Evolutionary conservation across 1,140 invertebrate genomes (phyloP).

Genomic region (Listronotus oregonensis): DNA sequence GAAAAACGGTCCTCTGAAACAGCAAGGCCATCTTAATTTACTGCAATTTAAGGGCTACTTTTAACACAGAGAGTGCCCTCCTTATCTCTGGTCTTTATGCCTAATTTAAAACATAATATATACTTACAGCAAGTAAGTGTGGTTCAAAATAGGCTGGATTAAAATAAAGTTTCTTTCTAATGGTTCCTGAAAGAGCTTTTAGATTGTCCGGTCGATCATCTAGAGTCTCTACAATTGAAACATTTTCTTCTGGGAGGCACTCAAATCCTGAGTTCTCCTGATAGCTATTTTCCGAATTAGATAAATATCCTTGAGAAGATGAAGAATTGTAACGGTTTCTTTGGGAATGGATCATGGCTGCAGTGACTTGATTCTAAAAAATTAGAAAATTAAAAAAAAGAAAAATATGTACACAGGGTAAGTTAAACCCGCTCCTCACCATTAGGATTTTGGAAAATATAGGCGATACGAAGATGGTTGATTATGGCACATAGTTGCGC

Average conservation of each 20-base stretch:
- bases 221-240: conserved; percentile 80
- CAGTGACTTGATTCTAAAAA: conserved; percentile 61
- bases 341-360: conserved; percentile 70
- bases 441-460: too few relatives aligned
- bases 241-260: conserved; percentile 78
- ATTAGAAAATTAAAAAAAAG: conserved; percentile 20
- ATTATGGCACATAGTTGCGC: too few relatives aligned
- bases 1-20: too few relatives aligned
- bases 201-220: conserved; percentile 66
- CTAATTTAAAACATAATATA: too few relatives aligned
- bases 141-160: conserved; percentile 88
- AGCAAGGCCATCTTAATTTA: too few relatives aligned
- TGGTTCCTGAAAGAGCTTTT: conserved; percentile 64
- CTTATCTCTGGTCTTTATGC: too few relatives aligned
- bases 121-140: conserved; percentile 75
- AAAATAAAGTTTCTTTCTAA: conserved; percentile 80
- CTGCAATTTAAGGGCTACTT: too few relatives aligned
- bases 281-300: conserved; percentile 39
- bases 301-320: conserved; percentile 38
- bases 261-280: conserved; percentile 66
- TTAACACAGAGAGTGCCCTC: too few relatives aligned
- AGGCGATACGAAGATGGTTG: too few relatives aligned
- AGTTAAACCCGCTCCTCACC: too few relatives aligned
- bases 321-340: conserved; percentile 37
- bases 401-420: too few relatives aligned